Evolutionary conservation across 2,888 invertebrate species (phyloP).

Genomic region (Tipula confusa): DNA sequence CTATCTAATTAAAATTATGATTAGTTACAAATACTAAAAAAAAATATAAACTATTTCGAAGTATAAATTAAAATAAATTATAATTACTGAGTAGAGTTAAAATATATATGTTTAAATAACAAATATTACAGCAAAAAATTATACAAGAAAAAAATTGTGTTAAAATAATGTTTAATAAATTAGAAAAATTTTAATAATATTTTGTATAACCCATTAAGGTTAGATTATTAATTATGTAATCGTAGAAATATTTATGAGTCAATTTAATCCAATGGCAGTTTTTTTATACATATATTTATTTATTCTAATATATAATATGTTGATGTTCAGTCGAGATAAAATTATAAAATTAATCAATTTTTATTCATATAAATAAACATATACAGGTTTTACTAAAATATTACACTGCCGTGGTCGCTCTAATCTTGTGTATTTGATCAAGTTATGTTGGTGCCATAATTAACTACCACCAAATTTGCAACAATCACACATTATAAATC

Average conservation of each 20-base stretch:
- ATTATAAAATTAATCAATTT: background rate
- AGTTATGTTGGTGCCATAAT: no score
- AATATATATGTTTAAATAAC: background rate
- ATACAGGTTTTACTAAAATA: no score
- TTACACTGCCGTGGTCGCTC: no score
- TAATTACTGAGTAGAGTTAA: background rate
- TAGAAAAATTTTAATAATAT: background rate
- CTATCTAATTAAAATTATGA: background rate
- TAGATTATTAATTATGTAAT: background rate
- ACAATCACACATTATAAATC: no score
- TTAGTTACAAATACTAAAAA: background rate
- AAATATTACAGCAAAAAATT: background rate
- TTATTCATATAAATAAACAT: no score
- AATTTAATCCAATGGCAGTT: background rate
- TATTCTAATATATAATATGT: background rate
- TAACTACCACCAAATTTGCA: no score
- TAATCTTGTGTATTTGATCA: no score
- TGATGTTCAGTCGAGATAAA: background rate
- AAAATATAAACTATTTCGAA: background rate
- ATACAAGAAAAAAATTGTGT: background rate
- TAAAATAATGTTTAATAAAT: background rate
- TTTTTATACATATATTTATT: background rate
- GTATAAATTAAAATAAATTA: background rate
- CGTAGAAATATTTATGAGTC: background rate
- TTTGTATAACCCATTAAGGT: background rate